A percentile compares a stretch with the other conserved stretches of the same genome.
Conservation (phyloP, 2,113 vertebrate genomes). For the Heptranchias perlo region DNA sequence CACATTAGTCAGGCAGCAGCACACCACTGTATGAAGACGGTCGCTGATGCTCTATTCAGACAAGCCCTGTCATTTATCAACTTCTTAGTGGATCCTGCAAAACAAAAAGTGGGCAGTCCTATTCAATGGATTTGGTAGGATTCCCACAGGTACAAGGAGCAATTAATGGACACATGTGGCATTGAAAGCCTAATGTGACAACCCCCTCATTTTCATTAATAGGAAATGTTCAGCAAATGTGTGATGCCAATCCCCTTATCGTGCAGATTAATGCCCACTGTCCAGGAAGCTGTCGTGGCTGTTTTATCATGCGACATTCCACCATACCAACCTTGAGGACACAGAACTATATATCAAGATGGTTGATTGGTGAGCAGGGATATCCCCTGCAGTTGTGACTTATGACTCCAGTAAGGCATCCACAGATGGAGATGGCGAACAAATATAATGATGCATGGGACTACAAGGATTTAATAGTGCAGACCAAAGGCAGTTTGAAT, state of each 20-base stretch:
- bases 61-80: background rate
- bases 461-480: background rate
- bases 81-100: background rate
- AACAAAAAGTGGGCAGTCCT: background rate
- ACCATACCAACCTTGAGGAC: background rate
- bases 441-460: slow-evolving; percentile 2
- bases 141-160: background rate
- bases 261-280: background rate
- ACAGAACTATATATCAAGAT: background rate
- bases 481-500: background rate
- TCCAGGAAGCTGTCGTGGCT: background rate
- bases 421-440: background rate
- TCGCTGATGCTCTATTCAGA: background rate
- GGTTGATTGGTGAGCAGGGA: background rate
- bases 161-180: background rate
- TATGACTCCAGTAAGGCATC: background rate
- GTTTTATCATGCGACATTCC: background rate
- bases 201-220: background rate
- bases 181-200: background rate
- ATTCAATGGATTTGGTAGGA: background rate
- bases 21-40: background rate
- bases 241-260: background rate
- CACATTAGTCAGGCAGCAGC: background rate
- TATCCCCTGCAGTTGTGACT: background rate
- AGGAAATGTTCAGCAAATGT: background rate